A percentile compares a stretch with the other conserved stretches of the same genome.
These are phyloP conservation scores for Hydrolagus affinis DNA, from an alignment of 2,113 vertebrate species.

Conservation along the genomic window DNA sequence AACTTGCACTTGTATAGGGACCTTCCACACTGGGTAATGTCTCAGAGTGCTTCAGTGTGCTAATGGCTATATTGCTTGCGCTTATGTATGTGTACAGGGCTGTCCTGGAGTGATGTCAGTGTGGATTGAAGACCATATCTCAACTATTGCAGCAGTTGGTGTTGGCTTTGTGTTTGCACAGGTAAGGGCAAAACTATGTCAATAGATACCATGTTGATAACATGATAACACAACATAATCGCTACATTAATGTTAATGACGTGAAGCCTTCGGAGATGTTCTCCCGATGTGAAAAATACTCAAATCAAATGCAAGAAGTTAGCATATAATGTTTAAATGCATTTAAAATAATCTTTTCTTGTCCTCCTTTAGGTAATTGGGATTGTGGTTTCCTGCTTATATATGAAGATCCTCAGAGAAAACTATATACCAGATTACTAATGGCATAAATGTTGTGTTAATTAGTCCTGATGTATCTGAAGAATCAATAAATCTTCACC, in stretches of 20 bases:
- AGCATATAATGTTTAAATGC: too few species aligned
- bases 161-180: conserved; percentile 33
- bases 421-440: conserved; percentile 10
- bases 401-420: conserved; percentile 24
- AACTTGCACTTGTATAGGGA: too few species aligned
- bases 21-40: too few species aligned
- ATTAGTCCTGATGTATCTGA: not conserved
- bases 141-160: conserved; percentile 27
- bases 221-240: too few species aligned
- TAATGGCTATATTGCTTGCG: not conserved
- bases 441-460: not conserved
- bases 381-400: not conserved
- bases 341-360: not conserved
- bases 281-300: too few species aligned
- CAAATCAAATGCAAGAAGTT: too few species aligned
- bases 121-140: conserved; percentile 35
- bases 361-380: conserved; percentile 11
- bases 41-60: not conserved
- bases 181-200: conserved; percentile 5
- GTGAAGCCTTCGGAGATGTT: too few species aligned
- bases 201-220: too few species aligned
- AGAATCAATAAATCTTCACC: too few species aligned
- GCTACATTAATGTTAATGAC: too few species aligned
- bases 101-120: not conserved
- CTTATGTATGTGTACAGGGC: not conserved